Conservation (phyloP, 2,113 vertebrate genomes). For the Dicaeum eximium region DNA sequence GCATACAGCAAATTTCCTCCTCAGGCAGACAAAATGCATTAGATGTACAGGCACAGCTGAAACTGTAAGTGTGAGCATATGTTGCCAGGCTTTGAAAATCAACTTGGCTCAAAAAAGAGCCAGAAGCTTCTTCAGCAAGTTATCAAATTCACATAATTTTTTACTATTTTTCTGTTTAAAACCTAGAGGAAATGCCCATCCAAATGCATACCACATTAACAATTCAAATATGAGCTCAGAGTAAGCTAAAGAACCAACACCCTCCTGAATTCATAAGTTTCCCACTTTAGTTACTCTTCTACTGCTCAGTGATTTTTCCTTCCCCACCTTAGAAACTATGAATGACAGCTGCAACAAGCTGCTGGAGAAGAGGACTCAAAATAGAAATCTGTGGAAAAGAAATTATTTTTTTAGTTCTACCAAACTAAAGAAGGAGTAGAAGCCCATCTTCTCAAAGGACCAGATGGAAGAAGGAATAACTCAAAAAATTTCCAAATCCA, state of each 20-base stretch:
- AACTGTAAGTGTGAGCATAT: conserved; percentile 22
- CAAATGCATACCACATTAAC: neutral
- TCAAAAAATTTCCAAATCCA: neutral
- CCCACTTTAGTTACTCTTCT: neutral
- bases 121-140: neutral
- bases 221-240: neutral
- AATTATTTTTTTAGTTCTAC: neutral
- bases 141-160: neutral
- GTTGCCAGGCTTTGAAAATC: conserved; percentile 3
- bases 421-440: neutral
- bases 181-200: neutral
- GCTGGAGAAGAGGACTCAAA: neutral
- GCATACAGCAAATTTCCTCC: neutral
- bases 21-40: neutral
- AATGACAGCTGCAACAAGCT: neutral
- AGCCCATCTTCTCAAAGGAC: neutral
- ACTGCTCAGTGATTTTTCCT: neutral
- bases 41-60: conserved; percentile 66
- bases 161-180: neutral
- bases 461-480: neutral
- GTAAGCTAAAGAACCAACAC: neutral
- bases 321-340: neutral
- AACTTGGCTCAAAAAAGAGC: neutral
- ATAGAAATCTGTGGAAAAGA: neutral
- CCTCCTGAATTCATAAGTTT: neutral